phyloP scores from a whole-genome alignment of 2,797 vertebrate species.

The Thalassophryne amazonica region DNA sequence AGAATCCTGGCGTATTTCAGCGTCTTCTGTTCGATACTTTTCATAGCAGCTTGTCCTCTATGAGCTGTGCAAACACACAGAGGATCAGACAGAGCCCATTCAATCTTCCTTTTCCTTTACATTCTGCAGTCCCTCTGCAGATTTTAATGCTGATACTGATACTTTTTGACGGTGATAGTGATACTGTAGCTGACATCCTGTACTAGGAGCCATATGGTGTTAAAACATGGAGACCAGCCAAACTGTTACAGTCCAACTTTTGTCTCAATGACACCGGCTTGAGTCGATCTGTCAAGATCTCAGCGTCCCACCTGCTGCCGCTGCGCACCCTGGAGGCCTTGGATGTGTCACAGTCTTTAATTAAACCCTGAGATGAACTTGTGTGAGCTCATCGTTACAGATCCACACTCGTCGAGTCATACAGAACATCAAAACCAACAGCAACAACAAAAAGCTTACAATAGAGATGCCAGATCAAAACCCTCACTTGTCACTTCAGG shows the following conservation, averaged over 20 bases:
- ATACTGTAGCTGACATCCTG: conserved; percentile 3
- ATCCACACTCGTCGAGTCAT: conserved; percentile 23
- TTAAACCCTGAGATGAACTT: conserved; percentile 39
- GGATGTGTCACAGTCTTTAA: conserved; percentile 42
- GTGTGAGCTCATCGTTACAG: conserved; percentile 13
- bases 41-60: too few relatives aligned
- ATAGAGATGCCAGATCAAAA: not conserved
- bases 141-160: too few relatives aligned
- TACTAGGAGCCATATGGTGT: not conserved
- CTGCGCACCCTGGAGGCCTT: conserved; percentile 7
- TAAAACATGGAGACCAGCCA: conserved; percentile 27
- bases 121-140: conserved; percentile 13
- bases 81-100: too few relatives aligned
- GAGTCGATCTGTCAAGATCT: conserved; percentile 46
- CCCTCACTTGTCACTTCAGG: too few relatives aligned
- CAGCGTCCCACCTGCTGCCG: conserved; percentile 45
- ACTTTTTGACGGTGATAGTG: too few relatives aligned
- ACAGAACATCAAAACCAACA: not conserved
- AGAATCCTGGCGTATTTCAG: too few relatives aligned
- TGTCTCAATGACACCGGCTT: conserved; percentile 25
- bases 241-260: conserved; percentile 13
- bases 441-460: not conserved
- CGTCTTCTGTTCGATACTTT: too few relatives aligned
- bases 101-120: too few relatives aligned
- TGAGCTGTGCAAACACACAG: too few relatives aligned